Evolutionary conservation across 2,113 vertebrate species (phyloP), one percentile per base, ranked within the genome.

Genomic region (Lophura nycthemera): DNA sequence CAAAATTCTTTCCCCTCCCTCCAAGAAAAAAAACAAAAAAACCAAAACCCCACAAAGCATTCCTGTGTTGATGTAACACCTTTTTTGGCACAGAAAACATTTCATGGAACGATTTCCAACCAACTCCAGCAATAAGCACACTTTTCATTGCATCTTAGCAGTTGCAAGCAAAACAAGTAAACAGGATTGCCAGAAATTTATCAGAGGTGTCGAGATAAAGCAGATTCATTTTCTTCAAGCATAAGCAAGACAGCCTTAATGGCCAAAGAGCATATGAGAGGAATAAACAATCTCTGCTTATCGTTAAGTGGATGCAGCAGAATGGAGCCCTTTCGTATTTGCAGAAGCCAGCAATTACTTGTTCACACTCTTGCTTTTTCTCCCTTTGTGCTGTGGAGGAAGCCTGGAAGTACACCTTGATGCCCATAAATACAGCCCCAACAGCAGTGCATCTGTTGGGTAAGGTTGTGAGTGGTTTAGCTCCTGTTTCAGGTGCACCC

Each of bases 191-290:
- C 69, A 77, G 80, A 32, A 32, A 79, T 75, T 85, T 67, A 45
- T 72, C 72, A 60, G 29, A 43, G 21, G n/a, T 83, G 80, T 88
- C 54, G 59, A 76, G 86, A 77, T 78, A 82, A 87, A 96, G 75
- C 65, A 81, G 63, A 69, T 64, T 36, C 8, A 13, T 54, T 86
- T 80, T 47, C 57, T 92, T 66, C 1, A 3, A 73, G 65, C 50
- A 3, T 72, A 38, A 3, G 0, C 60, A 48, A 78, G 45, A 54
- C 63, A 67, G 10, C 32, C 52, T 66, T 67, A 54, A 60, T 50
- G 76, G 47, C 66, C 45, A 11, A n/a, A 54, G 25, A 83, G n/a
- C 32, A 34, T 5, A 34, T 5, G 36, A 65, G 34, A 65, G n/a
- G n/a, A 81, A 48, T 43, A 66, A 92, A 74, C 3, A 74, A 32